Evolutionary conservation across 2,888 invertebrate genomes (phyloP).

Genomic region (Megaustenia siamemsis): DNA sequence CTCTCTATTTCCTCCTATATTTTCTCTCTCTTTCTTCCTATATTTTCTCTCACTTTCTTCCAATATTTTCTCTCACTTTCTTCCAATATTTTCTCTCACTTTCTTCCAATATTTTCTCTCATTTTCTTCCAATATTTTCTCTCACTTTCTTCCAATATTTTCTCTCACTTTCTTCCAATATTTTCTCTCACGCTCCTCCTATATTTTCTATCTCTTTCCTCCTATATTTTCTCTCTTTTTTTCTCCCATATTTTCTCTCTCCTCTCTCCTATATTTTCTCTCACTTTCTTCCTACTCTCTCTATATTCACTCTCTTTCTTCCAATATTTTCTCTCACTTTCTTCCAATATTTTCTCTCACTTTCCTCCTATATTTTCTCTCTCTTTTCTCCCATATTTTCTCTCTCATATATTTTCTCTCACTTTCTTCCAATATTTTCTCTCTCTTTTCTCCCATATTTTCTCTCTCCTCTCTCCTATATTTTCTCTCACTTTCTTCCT

Average conservation of each 20-base stretch:
- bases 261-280: neutral
- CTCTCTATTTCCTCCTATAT: neutral
- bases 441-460: neutral
- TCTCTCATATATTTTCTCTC: neutral
- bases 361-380: neutral
- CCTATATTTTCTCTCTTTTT: no score
- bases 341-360: neutral
- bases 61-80: neutral
- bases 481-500: neutral
- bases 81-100: neutral
- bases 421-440: neutral
- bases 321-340: neutral
- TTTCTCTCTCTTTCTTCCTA: neutral
- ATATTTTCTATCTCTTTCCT: neutral
- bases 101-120: neutral
- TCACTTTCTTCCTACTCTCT: neutral
- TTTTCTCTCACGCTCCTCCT: neutral
- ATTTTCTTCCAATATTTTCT: neutral
- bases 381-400: neutral
- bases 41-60: neutral
- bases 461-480: neutral
- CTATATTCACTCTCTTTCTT: neutral
- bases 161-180: neutral
- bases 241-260: no score
- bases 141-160: neutral